Conservation (phyloP, 2,888 invertebrate genomes). For the Saturnia japonica region DNA sequence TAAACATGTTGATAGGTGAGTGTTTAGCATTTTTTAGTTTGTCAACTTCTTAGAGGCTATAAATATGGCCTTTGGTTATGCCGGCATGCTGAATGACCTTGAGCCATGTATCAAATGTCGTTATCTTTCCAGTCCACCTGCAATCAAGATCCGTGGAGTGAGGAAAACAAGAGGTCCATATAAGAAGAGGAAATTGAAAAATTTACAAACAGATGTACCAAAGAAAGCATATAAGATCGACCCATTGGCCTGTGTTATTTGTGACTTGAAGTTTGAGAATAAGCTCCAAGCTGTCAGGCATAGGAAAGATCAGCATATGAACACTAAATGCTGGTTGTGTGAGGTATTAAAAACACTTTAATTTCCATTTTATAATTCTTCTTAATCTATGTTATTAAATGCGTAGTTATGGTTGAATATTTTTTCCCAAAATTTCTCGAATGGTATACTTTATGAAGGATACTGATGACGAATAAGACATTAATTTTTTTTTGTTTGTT, state of each 20-base stretch:
- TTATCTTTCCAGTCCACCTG: neutral
- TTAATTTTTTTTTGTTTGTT: too few relatives aligned
- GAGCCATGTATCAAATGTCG: neutral
- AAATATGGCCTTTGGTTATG: too few relatives aligned
- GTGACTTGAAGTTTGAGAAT: slow-evolving; percentile 44
- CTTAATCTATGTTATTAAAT: too few relatives aligned
- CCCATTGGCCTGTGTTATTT: slow-evolving; percentile 31
- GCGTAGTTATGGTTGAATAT: too few relatives aligned
- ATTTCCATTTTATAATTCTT: too few relatives aligned
- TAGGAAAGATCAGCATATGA: slow-evolving; percentile 40
- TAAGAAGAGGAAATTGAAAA: slow-evolving; percentile 24
- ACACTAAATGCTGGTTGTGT: slow-evolving; percentile 43
- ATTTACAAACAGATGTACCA: slow-evolving; percentile 23
- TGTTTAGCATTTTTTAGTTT: neutral
- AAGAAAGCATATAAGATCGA: slow-evolving; percentile 30
- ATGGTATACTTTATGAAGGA: too few relatives aligned
- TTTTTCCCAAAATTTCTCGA: too few relatives aligned
- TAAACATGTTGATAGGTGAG: neutral
- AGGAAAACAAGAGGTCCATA: slow-evolving; percentile 16
- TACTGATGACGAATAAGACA: too few relatives aligned
- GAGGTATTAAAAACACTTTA: slow-evolving; percentile 40
- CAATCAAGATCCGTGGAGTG: neutral
- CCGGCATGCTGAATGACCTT: too few relatives aligned
- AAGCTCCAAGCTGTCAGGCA: slow-evolving; percentile 43
- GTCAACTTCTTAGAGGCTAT: too few relatives aligned